Evolutionary conservation across 1,140 invertebrate species (phyloP).

Genomic region (Neotoxoptera formosana): DNA sequence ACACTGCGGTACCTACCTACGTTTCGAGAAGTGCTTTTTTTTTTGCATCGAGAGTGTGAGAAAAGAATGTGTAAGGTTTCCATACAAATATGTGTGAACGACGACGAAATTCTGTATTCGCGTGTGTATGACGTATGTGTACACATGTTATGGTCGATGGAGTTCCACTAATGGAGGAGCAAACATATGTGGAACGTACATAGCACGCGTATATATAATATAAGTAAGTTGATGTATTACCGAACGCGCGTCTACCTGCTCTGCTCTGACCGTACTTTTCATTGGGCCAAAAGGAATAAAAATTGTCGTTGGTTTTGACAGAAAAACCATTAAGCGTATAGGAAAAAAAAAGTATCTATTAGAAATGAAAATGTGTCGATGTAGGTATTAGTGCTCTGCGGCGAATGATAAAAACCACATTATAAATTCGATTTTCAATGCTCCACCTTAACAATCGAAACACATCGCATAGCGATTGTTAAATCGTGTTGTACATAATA

Average conservation of each 20-base stretch:
- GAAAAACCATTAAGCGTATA: conserved; percentile 19
- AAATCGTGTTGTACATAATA: neutral
- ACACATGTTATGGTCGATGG: conserved; percentile 33
- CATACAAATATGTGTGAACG: neutral
- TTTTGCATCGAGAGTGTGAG: neutral
- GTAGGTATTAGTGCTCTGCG: neutral
- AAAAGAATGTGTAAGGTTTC: neutral
- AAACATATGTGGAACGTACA: neutral
- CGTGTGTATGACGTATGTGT: neutral
- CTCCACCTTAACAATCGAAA: neutral
- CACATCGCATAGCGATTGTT: neutral
- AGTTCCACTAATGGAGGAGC: conserved; percentile 41
- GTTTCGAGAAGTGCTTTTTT: conserved; percentile 29
- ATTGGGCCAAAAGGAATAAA: conserved; percentile 1
- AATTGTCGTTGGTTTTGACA: conserved; percentile 36
- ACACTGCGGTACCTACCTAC: too few relatives aligned
- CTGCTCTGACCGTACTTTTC: conserved; percentile 1
- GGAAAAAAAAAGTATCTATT: conserved; percentile 22
- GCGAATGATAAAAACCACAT: neutral
- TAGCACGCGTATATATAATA: neutral
- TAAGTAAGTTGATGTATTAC: conserved; percentile 39
- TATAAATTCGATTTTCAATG: conserved; percentile 22
- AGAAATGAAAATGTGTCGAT: conserved; percentile 25
- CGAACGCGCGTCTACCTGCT: conserved; percentile 5
- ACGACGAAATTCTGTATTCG: neutral